These are phyloP conservation scores for Rhyacophila brunnea DNA, from an alignment of 1,140 invertebrate genomes.

Conservation along the genomic window DNA sequence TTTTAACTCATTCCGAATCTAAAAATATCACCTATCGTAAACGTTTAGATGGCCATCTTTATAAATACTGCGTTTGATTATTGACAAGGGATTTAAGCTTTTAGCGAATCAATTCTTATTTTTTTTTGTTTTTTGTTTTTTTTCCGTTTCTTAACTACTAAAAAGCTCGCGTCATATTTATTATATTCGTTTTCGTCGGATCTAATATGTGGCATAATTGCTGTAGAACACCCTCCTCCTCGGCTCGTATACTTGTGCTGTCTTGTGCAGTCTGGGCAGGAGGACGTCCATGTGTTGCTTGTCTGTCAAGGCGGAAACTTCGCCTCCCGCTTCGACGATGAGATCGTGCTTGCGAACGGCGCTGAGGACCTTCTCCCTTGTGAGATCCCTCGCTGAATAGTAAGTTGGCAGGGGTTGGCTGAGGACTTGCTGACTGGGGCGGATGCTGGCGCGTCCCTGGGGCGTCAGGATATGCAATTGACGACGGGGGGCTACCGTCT, in stretches of 20 bases:
- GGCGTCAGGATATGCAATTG: conserved; percentile 45
- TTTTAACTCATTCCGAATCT: too few relatives aligned
- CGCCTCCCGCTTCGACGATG: conserved; percentile 52
- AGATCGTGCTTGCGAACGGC: conserved; percentile 56
- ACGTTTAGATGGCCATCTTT: too few relatives aligned
- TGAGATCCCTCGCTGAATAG: conserved; percentile 61
- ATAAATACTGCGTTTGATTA: conserved; percentile 2
- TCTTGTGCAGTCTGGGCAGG: conserved; percentile 58
- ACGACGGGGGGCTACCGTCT: conserved; percentile 45
- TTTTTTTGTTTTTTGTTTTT: conserved; percentile 1
- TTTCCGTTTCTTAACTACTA: conserved; percentile 4
- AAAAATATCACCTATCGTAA: too few relatives aligned
- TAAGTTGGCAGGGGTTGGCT: conserved; percentile 61
- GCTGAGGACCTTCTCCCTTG: conserved; percentile 58
- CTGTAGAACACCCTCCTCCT: conserved; percentile 54
- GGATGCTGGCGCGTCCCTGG: conserved; percentile 55
- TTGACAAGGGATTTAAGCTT: conserved; percentile 5
- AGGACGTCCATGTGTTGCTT: conserved; percentile 61
- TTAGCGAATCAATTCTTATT: conserved; percentile 9
- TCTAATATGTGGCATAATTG: conserved; percentile 53
- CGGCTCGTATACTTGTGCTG: conserved; percentile 47
- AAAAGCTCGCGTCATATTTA: not conserved
- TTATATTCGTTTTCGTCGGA: too few relatives aligned
- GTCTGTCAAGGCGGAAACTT: conserved; percentile 54
- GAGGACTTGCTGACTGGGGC: conserved; percentile 55